These are phyloP conservation scores for Elephas maximus DNA, from an alignment of 2,113 vertebrate genomes.

Conservation along the genomic window DNA sequence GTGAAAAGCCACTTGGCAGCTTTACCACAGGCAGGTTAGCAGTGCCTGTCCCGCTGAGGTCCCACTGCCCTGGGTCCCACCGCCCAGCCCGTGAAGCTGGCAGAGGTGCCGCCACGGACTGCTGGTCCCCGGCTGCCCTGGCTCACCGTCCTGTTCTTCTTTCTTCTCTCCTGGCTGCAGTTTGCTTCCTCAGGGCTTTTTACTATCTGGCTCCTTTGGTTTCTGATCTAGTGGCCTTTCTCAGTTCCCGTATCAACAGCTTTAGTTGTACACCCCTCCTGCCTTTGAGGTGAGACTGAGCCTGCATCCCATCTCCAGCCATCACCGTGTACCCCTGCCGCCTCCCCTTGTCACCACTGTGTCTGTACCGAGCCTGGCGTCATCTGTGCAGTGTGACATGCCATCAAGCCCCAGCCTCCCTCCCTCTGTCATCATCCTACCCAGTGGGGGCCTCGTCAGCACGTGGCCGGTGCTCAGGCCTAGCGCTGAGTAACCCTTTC, in stretches of 20 bases:
- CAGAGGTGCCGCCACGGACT: not conserved
- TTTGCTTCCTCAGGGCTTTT: conserved; percentile 99
- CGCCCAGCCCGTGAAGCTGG: not conserved
- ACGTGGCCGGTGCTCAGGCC: not conserved
- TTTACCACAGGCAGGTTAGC: not conserved
- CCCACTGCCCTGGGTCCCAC: not conserved
- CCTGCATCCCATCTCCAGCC: conserved; percentile 77
- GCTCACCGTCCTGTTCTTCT: conserved; percentile 83
- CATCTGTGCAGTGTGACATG: conserved; percentile 54
- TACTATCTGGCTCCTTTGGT: conserved; percentile 99
- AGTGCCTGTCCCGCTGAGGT: not conserved
- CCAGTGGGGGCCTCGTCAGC: not conserved
- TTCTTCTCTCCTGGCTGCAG: conserved; percentile 93
- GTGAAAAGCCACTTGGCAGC: not conserved
- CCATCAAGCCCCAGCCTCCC: not conserved
- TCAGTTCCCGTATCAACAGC: conserved; percentile 97
- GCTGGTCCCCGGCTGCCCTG: not conserved
- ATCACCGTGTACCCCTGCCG: not conserved
- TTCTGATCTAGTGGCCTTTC: conserved; percentile 99
- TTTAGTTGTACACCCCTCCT: conserved; percentile 97
- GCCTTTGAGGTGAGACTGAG: conserved; percentile 98
- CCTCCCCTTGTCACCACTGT: not conserved
- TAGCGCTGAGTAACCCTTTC: not conserved
- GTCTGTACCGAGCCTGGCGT: conserved; percentile 50
- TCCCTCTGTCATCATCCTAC: not conserved